phyloP scores from a whole-genome alignment of 37 sponge, comb jelly and placozoan species.

The Halichondria panicea region DNA sequence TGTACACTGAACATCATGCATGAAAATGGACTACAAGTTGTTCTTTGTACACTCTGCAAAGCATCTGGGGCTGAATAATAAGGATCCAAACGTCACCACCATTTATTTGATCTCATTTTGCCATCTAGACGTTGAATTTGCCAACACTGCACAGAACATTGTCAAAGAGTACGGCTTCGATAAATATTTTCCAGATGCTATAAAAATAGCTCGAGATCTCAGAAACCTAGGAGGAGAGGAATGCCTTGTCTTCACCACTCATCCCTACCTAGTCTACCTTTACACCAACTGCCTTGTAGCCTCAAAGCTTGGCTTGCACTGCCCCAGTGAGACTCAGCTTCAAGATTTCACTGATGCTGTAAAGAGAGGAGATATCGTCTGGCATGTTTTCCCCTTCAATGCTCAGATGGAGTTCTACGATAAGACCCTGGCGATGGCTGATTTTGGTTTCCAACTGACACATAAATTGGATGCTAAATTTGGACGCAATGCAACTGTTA shows the following conservation, averaged over 20 bases:
- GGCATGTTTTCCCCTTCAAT: constrained; percentile 84
- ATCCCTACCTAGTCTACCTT: constrained; percentile 69
- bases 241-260: constrained; percentile 71
- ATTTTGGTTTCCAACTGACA: constrained; percentile 58
- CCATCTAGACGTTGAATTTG: constrained; percentile 82
- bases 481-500: constrained; percentile 5
- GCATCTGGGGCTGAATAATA: background rate
- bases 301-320: constrained; percentile 47
- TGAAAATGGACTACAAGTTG: no score
- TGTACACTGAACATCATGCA: no score
- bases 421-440: constrained; percentile 24
- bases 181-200: constrained; percentile 48
- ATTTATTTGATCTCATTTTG: constrained; percentile 66
- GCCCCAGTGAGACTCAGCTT: constrained; percentile 30
- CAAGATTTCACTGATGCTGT: constrained; percentile 44
- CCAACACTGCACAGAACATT: constrained; percentile 59
- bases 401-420: constrained; percentile 63
- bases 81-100: constrained; percentile 25
- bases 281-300: constrained; percentile 70
- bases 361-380: constrained; percentile 49
- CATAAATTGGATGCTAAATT: constrained; percentile 51
- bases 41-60: background rate
- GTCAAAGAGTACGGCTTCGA: constrained; percentile 73
- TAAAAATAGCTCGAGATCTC: constrained; percentile 29
- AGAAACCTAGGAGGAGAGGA: constrained; percentile 33